Evolutionary conservation across 2,797 vertebrate species (phyloP).

Genomic region (Cottoperca gobio): DNA sequence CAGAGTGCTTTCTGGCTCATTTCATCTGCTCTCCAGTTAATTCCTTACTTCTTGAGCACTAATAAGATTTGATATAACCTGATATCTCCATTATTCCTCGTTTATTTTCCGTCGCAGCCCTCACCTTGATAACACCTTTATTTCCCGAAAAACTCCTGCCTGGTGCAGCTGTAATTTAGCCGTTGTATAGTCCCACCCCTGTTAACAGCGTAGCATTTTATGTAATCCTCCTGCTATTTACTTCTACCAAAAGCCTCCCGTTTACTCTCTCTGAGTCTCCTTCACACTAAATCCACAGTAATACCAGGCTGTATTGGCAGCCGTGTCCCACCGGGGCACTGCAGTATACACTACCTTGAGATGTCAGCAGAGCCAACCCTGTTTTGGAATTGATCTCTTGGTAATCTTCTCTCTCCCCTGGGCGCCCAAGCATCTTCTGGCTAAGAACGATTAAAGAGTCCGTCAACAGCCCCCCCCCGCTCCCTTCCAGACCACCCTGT

Average conservation of each 20-base stretch:
- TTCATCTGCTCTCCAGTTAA: not conserved
- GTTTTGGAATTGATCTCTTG: constrained; percentile 72
- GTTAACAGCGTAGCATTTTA: constrained; percentile 22
- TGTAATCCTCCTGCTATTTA: constrained; percentile 48
- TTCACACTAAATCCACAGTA: constrained; percentile 60
- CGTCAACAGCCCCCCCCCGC: not conserved
- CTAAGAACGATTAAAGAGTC: constrained; percentile 62
- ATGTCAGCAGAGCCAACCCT: constrained; percentile 62
- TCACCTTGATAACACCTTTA: not conserved
- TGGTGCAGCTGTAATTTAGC: not conserved
- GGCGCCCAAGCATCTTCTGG: constrained; percentile 42
- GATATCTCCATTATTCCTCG: not conserved
- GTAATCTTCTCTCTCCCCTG: constrained; percentile 69
- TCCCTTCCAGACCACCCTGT: not conserved
- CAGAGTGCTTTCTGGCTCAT: not conserved
- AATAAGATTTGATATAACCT: not conserved
- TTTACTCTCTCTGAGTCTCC: constrained; percentile 32
- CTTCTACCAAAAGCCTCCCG: constrained; percentile 29
- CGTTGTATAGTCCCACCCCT: not conserved
- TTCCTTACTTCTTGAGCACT: not conserved
- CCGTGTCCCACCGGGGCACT: constrained; percentile 37
- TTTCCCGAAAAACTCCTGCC: not conserved
- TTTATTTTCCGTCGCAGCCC: not conserved
- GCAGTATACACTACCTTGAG: constrained; percentile 64
- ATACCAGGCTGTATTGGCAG: constrained; percentile 51